Evolutionary conservation across 2,113 vertebrate species (phyloP).

Genomic region (Diadophis punctatus): DNA sequence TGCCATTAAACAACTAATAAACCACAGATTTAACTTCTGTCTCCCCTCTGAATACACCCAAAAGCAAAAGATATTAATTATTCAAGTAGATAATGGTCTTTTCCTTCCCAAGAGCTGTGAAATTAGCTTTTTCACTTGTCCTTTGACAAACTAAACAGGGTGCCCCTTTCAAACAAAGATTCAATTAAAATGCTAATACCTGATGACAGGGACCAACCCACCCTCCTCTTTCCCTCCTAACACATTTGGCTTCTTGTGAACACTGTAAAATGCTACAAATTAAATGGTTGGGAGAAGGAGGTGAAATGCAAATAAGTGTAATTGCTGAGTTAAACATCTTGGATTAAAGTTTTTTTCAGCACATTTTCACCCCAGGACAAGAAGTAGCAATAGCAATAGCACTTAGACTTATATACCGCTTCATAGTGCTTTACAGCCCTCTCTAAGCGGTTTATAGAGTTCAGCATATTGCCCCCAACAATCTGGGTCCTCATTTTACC

Average conservation of each 20-base stretch:
- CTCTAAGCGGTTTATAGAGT: no score
- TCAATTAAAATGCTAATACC: conserved; percentile 64
- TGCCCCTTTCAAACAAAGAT: conserved; percentile 38
- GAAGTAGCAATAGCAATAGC: no score
- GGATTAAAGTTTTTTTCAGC: conserved; percentile 37
- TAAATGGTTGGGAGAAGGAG: conserved; percentile 56
- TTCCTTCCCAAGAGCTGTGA: conserved; percentile 24
- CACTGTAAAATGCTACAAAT: conserved; percentile 52
- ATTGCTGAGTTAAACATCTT: conserved; percentile 29
- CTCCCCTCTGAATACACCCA: conserved; percentile 12
- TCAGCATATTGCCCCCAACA: no score
- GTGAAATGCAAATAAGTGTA: conserved; percentile 28
- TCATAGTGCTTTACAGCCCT: no score
- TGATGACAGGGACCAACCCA: conserved; percentile 2
- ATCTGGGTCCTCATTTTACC: no score
- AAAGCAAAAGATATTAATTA: conserved; percentile 4
- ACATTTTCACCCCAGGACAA: conserved; percentile 29
- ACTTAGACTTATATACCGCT: no score
- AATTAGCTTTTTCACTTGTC: conserved; percentile 44
- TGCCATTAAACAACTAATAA: not conserved
- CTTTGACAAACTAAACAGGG: conserved; percentile 48
- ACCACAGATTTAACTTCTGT: rapidly evolving
- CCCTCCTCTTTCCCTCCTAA: not conserved
- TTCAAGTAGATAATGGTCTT: not conserved
- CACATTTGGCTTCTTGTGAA: conserved; percentile 53